Evolutionary conservation across 2,113 vertebrate genomes (phyloP), one percentile per base, ranked within the genome.

Genomic region (Antennarius striatus): DNA sequence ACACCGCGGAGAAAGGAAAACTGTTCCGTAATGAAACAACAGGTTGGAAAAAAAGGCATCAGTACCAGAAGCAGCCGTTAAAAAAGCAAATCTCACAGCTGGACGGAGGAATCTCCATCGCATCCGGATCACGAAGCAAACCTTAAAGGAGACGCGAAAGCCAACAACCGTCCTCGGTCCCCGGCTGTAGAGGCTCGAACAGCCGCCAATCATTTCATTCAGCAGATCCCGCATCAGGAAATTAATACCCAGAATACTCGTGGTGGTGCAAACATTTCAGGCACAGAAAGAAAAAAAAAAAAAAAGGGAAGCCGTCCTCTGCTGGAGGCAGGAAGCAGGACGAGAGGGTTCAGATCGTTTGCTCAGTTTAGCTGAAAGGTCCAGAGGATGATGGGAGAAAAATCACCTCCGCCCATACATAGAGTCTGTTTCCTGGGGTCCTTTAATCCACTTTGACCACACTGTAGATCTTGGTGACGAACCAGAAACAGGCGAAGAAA

Each of bases 401-500:
- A 13, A 22, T 13, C 12, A 13, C 56, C 28, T 59, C 29, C 43
- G 42, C 46, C 3, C 51, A 46, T 6, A 13, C 22, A 22, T 4
- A 45, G 2, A 46, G 57, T 60, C 58, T 50, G 13, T 12, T 15
- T 22, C 50, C 15, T 50, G 42, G 63, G 6, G 53, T 49, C 40
- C 52, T 17, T 87, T 36, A 87, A 77, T 85, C 82, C 56, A 87
- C 85, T 64, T 87, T 87, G 46, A 87, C 82, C 53, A 87, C 85
- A 22, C 85, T 87, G 68, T 87, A 87, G 71, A 85, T 87, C 74
- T 87, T 87, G 9, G 85, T 85, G 4, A 87, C 80, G 10, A 87
- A 85, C 82, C 82, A 85, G 67, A 87, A 85, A 64, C 82, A 85
- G 75, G 82, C 72, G 6, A 81, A 83, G 80, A 87, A 83, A 32